Conservation (phyloP, 2,113 vertebrate species). For the rabbit (Oryctolagus cuniculus) region DNA sequence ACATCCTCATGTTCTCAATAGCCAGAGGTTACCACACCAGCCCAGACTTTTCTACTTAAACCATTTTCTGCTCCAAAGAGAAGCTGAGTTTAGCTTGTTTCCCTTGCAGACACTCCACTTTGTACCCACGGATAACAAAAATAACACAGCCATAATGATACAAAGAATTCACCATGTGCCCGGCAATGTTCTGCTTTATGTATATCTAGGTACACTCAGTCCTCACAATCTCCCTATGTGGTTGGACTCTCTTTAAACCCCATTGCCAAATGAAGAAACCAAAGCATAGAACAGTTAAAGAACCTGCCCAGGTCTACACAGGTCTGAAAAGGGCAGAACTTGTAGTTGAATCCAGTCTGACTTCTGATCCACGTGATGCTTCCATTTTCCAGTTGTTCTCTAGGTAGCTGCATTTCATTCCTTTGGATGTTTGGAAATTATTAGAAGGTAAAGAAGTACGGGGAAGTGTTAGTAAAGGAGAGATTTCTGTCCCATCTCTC, state of each 20-base stretch:
- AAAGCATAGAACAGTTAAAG: not conserved
- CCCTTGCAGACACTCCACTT: not conserved
- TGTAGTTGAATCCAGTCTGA: not conserved
- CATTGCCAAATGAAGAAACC: slow-evolving; percentile 18
- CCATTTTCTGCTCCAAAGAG: not conserved
- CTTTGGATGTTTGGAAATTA: slow-evolving; percentile 7
- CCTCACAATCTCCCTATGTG: not conserved
- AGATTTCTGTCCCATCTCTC: not conserved
- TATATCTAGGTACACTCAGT: not conserved
- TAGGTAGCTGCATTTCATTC: slow-evolving; percentile 28
- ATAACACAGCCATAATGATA: not conserved
- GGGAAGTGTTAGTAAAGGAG: not conserved
- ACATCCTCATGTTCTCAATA: not conserved
- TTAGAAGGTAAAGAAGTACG: not conserved
- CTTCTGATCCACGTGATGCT: not conserved
- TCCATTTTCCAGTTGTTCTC: not conserved
- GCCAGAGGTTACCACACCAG: not conserved
- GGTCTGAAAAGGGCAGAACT: not conserved
- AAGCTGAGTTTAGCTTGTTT: not conserved
- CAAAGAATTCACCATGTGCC: not conserved
- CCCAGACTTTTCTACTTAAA: not conserved
- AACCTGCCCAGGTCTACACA: not conserved
- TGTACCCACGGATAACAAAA: not conserved
- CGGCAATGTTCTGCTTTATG: not conserved
- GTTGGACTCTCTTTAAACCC: not conserved